phyloP scores from a whole-genome alignment of 2,888 invertebrate species.

The Euproctis similis region DNA sequence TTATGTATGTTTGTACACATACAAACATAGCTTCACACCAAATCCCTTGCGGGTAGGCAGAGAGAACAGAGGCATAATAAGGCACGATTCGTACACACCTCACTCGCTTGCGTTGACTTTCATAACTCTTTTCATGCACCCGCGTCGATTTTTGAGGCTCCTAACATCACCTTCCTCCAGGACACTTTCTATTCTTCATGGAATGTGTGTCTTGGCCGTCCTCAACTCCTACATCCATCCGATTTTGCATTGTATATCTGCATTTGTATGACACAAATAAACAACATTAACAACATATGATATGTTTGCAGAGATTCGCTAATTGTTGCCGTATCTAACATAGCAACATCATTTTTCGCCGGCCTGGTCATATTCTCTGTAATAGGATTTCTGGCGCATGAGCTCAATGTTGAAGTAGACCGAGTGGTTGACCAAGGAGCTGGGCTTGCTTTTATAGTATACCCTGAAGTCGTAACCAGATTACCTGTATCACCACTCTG shows the following conservation, averaged over 20 bases:
- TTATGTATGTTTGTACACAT: too few species aligned
- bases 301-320: conserved; percentile 78
- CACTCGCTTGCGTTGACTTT: too few species aligned
- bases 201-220: too few species aligned
- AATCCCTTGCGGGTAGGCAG: too few species aligned
- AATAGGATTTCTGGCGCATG: conserved; percentile 87
- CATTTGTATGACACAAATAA: conserved; percentile 2
- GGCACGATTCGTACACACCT: too few species aligned
- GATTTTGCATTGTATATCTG: too few species aligned
- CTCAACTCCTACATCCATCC: too few species aligned
- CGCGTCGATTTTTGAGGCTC: too few species aligned
- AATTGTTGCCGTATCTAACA: conserved; percentile 85
- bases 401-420: conserved; percentile 80
- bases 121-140: too few species aligned
- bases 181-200: too few species aligned
- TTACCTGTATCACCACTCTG: conserved; percentile 87
- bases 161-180: too few species aligned
- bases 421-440: conserved; percentile 85
- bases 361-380: conserved; percentile 88
- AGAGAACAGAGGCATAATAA: too few species aligned
- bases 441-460: conserved; percentile 89
- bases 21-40: not conserved
- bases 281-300: not conserved
- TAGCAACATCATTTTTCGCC: conserved; percentile 86
- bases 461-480: conserved; percentile 87